These are phyloP conservation scores for Balearica regulorum DNA, from an alignment of 2,797 vertebrate genomes.

Conservation along the genomic window DNA sequence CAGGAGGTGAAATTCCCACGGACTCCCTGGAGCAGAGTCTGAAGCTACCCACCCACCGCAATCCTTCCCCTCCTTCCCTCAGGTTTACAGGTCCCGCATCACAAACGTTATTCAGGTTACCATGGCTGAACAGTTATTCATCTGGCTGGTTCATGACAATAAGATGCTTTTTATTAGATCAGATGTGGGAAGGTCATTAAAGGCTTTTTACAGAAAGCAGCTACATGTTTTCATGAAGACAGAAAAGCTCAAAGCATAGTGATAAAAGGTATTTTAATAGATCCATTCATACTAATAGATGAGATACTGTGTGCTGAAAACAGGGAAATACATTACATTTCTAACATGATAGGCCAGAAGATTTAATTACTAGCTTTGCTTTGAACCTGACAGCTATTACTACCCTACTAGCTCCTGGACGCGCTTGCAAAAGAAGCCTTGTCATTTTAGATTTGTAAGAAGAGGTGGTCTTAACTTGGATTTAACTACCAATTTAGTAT, in stretches of 20 bases:
- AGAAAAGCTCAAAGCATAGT: neutral
- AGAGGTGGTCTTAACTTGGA: neutral
- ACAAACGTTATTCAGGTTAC: neutral
- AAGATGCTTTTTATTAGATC: neutral
- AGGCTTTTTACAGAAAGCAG: neutral
- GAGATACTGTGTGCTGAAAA: neutral
- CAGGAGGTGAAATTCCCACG: neutral
- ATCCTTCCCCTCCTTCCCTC: neutral
- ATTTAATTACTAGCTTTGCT: slow-evolving; percentile 17
- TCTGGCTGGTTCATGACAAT: neutral
- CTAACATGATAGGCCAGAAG: neutral
- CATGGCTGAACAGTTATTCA: neutral
- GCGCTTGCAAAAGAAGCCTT: neutral
- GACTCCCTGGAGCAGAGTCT: neutral
- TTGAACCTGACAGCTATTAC: slow-evolving; percentile 21
- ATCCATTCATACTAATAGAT: neutral
- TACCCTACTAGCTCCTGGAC: neutral
- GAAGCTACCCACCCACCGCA: neutral
- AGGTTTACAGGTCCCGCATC: neutral
- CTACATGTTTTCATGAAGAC: neutral
- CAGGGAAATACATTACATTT: neutral
- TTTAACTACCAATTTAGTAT: neutral
- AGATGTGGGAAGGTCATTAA: neutral
- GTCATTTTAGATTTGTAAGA: neutral
- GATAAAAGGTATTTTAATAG: slow-evolving; percentile 13